Evolutionary conservation across 2,888 invertebrate species (phyloP), one percentile per base, ranked within the genome.

Genomic region (Masnerella sp.): DNA sequence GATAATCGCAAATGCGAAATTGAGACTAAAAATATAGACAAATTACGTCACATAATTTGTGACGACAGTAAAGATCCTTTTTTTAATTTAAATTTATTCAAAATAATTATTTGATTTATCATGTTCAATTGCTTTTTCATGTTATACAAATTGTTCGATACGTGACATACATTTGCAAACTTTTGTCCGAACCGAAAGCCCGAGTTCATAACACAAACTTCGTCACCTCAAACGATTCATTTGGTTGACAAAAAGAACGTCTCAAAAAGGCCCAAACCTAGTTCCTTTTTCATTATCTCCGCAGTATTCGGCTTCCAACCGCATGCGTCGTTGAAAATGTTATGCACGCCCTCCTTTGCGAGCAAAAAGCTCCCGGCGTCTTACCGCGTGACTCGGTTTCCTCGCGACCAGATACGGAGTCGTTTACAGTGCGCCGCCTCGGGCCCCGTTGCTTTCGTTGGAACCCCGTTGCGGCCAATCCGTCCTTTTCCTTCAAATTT

Each of bases 391-490:
- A 74, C 68, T 74, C 47, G 68, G 56, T 62, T 62, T 49, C 30
- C 65, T 56, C 56, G 62, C 52, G 43, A 47, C 62, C 42, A 58
- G 64, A 62, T 52, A 59, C 58, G 43, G 28, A 65, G 56, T 61
- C 62, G 67, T 71, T 71, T 34, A 59, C 47, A 47, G 56, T 30
- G 54, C 70, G 52, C 40, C 18, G 68, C 62, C 68, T 68, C 62
- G 58, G 67, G 62, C 61, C 52, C 51, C 61, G 52, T 62, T 47
- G 73, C 68, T 73, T 62, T 62, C 73, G 51, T 74, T 64, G 68
- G 68, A 68, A 74, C 68, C 73, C 73, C 73, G 73, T 68, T 52
- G 64, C 64, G 73, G 58, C 58, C 36, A 49, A 65, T 38, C 25
- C 14, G 51, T 34, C 43, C 49, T 25, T 47, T 54, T 38, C 5